These are phyloP conservation scores for Myotis lucifugus DNA, from an alignment of 2,113 vertebrate genomes.

Conservation along the genomic window DNA sequence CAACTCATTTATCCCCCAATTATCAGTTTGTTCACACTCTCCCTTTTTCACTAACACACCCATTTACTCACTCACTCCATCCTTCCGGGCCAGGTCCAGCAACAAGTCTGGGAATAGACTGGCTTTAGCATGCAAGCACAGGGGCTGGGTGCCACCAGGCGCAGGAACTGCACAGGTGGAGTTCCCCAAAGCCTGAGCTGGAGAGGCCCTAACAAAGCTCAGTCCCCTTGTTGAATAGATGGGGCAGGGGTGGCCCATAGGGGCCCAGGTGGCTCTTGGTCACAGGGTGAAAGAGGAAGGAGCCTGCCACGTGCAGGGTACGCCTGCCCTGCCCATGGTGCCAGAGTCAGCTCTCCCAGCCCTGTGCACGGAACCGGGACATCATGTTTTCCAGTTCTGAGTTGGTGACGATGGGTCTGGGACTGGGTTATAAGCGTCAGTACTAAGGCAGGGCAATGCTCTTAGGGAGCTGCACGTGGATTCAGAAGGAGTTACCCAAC, in stretches of 20 bases:
- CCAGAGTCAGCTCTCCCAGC: not conserved
- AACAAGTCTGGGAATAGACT: not conserved
- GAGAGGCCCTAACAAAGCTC: not conserved
- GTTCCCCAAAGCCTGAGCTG: not conserved
- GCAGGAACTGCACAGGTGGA: not conserved
- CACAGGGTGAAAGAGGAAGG: not conserved
- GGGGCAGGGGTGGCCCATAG: not conserved
- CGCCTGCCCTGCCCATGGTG: not conserved
- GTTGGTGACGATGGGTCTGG: not conserved
- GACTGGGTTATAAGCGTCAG: not conserved
- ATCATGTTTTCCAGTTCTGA: not conserved
- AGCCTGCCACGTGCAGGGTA: not conserved
- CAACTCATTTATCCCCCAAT: not conserved
- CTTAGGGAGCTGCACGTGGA: not conserved
- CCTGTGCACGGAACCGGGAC: not conserved
- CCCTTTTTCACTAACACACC: not conserved
- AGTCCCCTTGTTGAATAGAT: not conserved
- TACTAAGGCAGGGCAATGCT: conserved; percentile 4
- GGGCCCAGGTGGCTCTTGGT: not conserved
- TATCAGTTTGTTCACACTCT: not conserved
- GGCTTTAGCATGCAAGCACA: not conserved
- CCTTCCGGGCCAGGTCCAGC: not conserved
- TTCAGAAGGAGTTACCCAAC: conserved; percentile 34
- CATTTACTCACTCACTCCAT: not conserved
- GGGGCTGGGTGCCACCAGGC: not conserved